Evolutionary conservation across 2,113 vertebrate species (phyloP).

Genomic region (Rhombomys opimus): DNA sequence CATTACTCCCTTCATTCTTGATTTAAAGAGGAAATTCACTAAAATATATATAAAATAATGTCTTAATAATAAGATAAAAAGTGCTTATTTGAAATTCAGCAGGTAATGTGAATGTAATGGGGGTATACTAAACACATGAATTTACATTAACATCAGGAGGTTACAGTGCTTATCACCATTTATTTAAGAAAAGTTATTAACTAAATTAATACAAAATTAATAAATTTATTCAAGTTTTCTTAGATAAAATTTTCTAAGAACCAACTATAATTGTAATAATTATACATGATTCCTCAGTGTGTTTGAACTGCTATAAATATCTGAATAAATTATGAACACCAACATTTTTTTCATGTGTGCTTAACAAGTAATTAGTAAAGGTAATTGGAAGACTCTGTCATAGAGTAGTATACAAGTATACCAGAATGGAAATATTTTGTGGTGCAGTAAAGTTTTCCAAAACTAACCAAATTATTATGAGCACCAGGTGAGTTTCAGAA

Average conservation of each 20-base stretch:
- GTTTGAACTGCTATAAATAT: neutral
- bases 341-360: neutral
- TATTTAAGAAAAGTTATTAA: neutral
- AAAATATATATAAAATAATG: neutral
- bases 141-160: neutral
- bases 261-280: conserved; percentile 31
- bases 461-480: conserved; percentile 24
- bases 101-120: neutral
- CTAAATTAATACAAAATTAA: no score
- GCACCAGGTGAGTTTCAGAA: neutral
- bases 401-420: neutral
- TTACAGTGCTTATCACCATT: neutral
- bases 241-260: neutral
- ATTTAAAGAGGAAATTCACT: conserved; percentile 4
- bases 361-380: neutral
- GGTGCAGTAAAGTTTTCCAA: neutral
- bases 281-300: neutral
- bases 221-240: neutral
- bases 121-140: neutral
- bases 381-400: neutral
- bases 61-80: conserved; percentile 19
- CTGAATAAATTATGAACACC: neutral
- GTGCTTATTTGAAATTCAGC: neutral
- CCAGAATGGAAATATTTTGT: neutral
- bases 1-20: neutral